Evolutionary conservation across 2,888 invertebrate genomes (phyloP).

Genomic region (Aporophyla lueneburgensis): DNA sequence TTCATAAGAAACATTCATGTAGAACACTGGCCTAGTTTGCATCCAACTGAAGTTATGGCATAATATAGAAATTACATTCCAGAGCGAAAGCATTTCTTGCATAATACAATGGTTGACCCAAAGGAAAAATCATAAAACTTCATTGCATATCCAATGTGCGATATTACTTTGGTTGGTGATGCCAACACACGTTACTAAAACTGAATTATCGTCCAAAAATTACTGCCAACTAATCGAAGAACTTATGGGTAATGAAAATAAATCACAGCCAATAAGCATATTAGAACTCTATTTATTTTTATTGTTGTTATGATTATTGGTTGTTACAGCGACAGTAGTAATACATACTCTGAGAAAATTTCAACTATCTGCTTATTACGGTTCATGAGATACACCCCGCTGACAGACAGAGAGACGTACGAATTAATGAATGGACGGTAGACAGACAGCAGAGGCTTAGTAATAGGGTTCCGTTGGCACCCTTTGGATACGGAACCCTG

Average conservation of each 20-base stretch:
- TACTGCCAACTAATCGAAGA: neutral
- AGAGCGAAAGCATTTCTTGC: conserved; percentile 15
- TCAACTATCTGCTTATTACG: too few species aligned
- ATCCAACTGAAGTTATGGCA: conserved; percentile 28
- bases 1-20: neutral
- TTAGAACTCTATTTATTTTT: too few species aligned
- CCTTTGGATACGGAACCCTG: too few species aligned
- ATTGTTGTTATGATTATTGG: too few species aligned
- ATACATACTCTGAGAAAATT: too few species aligned
- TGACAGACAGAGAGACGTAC: too few species aligned
- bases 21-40: conserved; percentile 17
- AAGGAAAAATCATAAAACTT: conserved; percentile 53
- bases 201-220: neutral
- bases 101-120: conserved; percentile 46
- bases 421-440: too few species aligned
- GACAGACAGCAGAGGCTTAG: too few species aligned
- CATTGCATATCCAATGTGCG: conserved; percentile 38
- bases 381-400: too few species aligned
- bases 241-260: too few species aligned
- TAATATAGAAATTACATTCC: conserved; percentile 44
- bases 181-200: neutral
- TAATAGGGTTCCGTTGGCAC: too few species aligned
- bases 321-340: too few species aligned
- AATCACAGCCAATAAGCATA: neutral
- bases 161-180: neutral